Conservation (phyloP, 2,113 vertebrate species). For the Laterallus jamaicensis region DNA sequence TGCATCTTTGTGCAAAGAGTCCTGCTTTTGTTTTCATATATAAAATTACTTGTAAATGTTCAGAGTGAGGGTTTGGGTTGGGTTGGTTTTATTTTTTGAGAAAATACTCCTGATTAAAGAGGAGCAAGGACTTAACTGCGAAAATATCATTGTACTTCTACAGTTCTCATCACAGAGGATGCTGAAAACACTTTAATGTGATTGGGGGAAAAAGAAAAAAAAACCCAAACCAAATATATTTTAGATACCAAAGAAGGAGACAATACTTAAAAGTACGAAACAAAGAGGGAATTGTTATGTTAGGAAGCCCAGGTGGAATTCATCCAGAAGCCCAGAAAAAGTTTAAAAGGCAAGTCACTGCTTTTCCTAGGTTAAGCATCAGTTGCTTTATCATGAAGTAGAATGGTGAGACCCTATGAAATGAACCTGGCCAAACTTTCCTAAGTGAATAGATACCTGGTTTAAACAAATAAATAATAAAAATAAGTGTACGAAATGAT, state of each 20-base stretch:
- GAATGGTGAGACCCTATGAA: neutral
- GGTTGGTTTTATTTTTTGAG: neutral
- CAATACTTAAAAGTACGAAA: neutral
- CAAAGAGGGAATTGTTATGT: neutral
- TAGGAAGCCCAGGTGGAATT: neutral
- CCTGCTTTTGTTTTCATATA: neutral
- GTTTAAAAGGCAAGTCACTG: neutral
- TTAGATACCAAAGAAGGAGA: neutral
- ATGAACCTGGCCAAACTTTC: neutral
- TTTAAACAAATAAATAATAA: neutral
- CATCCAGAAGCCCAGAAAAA: neutral
- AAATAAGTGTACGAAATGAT: neutral
- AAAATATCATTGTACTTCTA: neutral
- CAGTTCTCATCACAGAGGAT: neutral
- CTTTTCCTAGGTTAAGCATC: neutral
- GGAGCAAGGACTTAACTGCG: neutral
- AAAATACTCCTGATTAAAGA: neutral
- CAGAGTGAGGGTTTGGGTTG: neutral
- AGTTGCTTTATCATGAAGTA: neutral
- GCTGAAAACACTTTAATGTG: neutral
- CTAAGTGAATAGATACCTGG: neutral
- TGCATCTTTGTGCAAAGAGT: neutral
- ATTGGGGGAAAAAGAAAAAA: neutral
- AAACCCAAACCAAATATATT: neutral
- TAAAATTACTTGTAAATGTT: neutral